These are phyloP conservation scores for Paramisgurnus dabryanus DNA, from an alignment of 2,113 vertebrate species.

Conservation along the genomic window DNA sequence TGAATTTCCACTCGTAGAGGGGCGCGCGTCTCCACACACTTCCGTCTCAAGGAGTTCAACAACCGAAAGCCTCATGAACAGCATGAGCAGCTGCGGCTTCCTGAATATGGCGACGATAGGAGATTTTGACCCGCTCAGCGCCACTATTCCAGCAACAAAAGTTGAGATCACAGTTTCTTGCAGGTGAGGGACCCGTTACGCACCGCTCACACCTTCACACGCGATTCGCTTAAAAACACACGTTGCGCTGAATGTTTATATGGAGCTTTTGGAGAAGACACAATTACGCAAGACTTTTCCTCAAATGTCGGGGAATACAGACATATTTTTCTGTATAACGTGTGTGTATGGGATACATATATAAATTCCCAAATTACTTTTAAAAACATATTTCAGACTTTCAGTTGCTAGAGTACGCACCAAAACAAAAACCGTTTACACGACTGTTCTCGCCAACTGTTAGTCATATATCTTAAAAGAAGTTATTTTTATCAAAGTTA, in stretches of 20 bases:
- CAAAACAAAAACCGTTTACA: constrained; percentile 1
- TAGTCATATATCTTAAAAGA: neutral
- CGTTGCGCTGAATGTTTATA: neutral
- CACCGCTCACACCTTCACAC: neutral
- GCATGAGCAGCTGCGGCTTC: constrained; percentile 63
- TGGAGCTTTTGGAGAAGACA: neutral
- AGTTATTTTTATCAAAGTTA: neutral
- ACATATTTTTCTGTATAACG: neutral
- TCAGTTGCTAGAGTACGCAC: neutral
- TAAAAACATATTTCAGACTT: neutral
- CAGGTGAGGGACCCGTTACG: constrained; percentile 71
- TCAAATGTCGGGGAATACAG: neutral
- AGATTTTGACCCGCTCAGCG: constrained; percentile 77
- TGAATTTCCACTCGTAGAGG: neutral
- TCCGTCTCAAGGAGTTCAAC: constrained; percentile 25
- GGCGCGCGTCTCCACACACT: constrained; percentile 16
- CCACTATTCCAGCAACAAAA: constrained; percentile 81
- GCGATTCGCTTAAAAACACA: neutral
- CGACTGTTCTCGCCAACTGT: neutral
- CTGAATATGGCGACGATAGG: constrained; percentile 78
- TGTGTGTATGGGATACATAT: neutral
- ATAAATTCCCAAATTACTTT: neutral
- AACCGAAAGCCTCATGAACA: constrained; percentile 36
- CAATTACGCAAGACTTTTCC: neutral
- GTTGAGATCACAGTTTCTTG: constrained; percentile 84